phyloP scores from a whole-genome alignment of 2,888 invertebrate species.

The Disparrhopalites patrizii region DNA sequence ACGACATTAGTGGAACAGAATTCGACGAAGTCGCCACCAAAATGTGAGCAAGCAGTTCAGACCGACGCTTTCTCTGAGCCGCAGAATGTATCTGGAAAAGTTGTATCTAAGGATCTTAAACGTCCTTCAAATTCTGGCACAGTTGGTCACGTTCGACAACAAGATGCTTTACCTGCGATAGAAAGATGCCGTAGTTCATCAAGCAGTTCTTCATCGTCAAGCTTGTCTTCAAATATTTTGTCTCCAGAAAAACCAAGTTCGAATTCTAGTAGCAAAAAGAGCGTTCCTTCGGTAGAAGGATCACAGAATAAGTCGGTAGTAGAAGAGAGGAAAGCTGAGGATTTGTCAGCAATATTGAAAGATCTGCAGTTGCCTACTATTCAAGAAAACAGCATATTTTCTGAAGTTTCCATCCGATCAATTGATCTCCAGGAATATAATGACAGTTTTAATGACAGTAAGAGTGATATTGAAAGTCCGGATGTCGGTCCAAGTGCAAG shows the following conservation, averaged over 20 bases:
- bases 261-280: not conserved
- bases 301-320: not conserved
- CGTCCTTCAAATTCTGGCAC: too few relatives aligned
- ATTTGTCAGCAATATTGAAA: constrained; percentile 38
- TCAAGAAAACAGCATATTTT: constrained; percentile 37
- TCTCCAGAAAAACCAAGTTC: not conserved
- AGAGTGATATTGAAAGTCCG: constrained; percentile 24
- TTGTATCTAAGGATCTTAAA: too few relatives aligned
- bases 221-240: not conserved
- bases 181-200: constrained; percentile 11
- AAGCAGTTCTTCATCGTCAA: not conserved
- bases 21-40: not conserved
- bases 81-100: not conserved
- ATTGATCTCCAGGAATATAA: constrained; percentile 38
- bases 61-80: constrained; percentile 5
- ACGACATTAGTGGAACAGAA: not conserved
- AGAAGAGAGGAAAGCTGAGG: constrained; percentile 23
- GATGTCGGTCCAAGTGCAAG: constrained; percentile 35
- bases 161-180: constrained; percentile 4
- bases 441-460: constrained; percentile 28
- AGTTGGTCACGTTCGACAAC: too few relatives aligned
- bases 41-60: constrained; percentile 12
- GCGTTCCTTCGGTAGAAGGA: not conserved
- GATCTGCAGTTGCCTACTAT: constrained; percentile 40
- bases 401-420: constrained; percentile 33